phyloP scores from a whole-genome alignment of 1,140 invertebrate species.

The Diabrotica virgifera region DNA sequence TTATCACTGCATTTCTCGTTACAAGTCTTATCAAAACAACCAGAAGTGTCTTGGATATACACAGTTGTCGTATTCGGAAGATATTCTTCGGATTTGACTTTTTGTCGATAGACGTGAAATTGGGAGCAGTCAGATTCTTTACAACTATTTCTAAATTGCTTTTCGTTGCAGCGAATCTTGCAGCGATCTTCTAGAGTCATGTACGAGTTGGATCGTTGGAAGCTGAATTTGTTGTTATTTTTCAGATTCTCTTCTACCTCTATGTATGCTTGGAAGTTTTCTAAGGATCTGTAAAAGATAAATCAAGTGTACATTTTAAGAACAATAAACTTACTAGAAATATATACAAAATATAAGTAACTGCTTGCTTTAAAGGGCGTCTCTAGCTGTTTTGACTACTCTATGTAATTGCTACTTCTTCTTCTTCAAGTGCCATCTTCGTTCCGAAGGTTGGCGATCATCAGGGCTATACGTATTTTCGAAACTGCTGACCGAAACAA shows the following conservation, averaged over 20 bases:
- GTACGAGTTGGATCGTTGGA: conserved; percentile 43
- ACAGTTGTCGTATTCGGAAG: conserved; percentile 29
- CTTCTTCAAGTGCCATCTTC: no score
- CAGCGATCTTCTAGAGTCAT: conserved; percentile 34
- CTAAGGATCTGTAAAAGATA: conserved; percentile 31
- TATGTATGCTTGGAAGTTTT: conserved; percentile 42
- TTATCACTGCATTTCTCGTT: conserved; percentile 43
- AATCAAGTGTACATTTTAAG: not conserved
- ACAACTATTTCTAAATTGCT: conserved; percentile 27
- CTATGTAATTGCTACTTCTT: no score
- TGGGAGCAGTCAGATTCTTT: conserved; percentile 28
- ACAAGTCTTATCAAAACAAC: conserved; percentile 22
- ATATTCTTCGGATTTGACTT: conserved; percentile 38
- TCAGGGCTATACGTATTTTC: no score
- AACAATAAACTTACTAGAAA: no score
- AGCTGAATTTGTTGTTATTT: conserved; percentile 22
- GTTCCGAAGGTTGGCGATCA: no score
- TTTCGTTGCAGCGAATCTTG: conserved; percentile 27
- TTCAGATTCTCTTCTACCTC: conserved; percentile 29
- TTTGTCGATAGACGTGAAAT: conserved; percentile 24
- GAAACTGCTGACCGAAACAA: no score
- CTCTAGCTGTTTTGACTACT: no score
- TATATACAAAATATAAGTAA: no score
- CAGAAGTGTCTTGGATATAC: conserved; percentile 32
- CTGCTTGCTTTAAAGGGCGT: no score